Evolutionary conservation across 2,797 vertebrate species (phyloP).

Genomic region (Aphelocoma californica): DNA sequence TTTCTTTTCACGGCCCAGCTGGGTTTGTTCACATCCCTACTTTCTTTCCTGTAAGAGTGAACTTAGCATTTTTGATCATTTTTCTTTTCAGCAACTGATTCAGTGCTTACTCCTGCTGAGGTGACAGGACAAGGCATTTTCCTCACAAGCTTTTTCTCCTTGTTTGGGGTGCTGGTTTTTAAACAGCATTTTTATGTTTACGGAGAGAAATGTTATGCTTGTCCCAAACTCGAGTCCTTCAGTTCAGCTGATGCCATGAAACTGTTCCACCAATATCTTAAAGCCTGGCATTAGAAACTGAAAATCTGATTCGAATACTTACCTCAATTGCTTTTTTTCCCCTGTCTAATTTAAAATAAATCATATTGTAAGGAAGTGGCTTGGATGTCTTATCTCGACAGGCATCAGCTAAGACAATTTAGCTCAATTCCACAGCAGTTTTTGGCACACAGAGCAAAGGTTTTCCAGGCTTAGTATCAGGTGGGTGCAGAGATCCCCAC

Average conservation of each 20-base stretch:
- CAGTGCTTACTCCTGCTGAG: background rate
- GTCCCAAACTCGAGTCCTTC: background rate
- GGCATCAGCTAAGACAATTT: background rate
- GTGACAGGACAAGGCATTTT: background rate
- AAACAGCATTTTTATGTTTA: background rate
- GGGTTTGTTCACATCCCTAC: background rate
- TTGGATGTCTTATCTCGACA: background rate
- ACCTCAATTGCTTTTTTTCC: accelerated
- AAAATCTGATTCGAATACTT: background rate
- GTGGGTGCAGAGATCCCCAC: conserved; percentile 9
- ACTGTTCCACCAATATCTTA: background rate
- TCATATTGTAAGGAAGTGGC: background rate
- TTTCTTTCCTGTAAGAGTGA: background rate
- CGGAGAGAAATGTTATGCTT: background rate
- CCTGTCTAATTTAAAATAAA: background rate
- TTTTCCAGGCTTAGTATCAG: background rate
- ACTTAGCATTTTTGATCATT: background rate
- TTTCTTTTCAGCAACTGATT: background rate
- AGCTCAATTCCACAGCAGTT: background rate
- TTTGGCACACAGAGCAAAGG: background rate
- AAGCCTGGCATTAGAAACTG: background rate
- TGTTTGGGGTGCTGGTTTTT: background rate
- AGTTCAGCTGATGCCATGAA: background rate
- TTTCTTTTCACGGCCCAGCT: background rate
- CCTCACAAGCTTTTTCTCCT: background rate